These are phyloP conservation scores for Epirrhoe tristata DNA, from an alignment of 2,888 invertebrate genomes.

Conservation along the genomic window DNA sequence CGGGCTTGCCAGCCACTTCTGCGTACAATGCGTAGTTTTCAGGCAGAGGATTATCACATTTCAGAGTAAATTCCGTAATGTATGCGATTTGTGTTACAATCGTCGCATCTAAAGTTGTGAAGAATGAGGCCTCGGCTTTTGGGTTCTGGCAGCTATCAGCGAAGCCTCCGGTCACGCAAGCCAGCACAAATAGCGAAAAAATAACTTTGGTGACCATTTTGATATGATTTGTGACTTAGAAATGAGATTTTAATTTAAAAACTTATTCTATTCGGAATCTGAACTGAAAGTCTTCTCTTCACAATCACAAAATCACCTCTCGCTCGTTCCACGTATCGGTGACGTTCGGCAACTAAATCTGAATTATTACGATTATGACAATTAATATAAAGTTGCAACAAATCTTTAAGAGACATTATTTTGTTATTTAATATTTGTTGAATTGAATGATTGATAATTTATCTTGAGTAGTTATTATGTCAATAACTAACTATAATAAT, in stretches of 20 bases:
- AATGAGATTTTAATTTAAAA: slow-evolving; percentile 50
- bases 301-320: slow-evolving; percentile 14
- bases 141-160: slow-evolving; percentile 83
- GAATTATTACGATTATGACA: too few relatives aligned
- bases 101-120: slow-evolving; percentile 97
- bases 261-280: slow-evolving; percentile 18
- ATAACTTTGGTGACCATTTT: slow-evolving; percentile 80
- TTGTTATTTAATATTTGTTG: not conserved
- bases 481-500: too few relatives aligned
- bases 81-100: slow-evolving; percentile 96
- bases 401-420: too few relatives aligned
- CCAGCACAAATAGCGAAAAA: slow-evolving; percentile 61
- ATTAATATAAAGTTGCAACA: too few relatives aligned
- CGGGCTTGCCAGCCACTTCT: slow-evolving; percentile 93
- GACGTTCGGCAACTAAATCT: slow-evolving; percentile 17
- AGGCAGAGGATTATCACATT: slow-evolving; percentile 88
- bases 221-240: slow-evolving; percentile 53
- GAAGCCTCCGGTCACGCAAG: slow-evolving; percentile 55
- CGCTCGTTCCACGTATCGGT: slow-evolving; percentile 41
- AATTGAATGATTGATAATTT: not conserved
- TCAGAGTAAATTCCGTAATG: slow-evolving; percentile 94
- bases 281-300: not conserved
- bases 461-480: too few relatives aligned
- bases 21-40: slow-evolving; percentile 93
- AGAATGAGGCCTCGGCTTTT: slow-evolving; percentile 90